Conservation (phyloP, 2,113 vertebrate species). For the Zapornia atra region DNA sequence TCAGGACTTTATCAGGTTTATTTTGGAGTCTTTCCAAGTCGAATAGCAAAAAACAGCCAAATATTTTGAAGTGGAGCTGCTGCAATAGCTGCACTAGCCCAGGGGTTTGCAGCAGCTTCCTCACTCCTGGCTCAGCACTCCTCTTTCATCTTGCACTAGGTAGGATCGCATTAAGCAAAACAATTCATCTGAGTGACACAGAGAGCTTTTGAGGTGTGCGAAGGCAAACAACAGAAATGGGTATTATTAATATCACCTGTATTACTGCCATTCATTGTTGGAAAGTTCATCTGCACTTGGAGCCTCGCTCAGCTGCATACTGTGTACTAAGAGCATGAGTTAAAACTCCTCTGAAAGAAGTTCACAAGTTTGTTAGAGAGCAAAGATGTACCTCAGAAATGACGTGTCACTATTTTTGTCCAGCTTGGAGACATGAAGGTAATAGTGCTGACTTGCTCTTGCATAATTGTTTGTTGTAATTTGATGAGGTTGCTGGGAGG, state of each 20-base stretch:
- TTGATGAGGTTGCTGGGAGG: background rate
- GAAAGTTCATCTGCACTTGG: background rate
- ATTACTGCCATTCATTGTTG: background rate
- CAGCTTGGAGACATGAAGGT: background rate
- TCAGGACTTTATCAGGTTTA: conserved; percentile 34
- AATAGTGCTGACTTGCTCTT: background rate
- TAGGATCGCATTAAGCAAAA: background rate
- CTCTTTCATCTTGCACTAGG: background rate
- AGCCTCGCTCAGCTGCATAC: background rate
- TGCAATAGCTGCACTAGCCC: background rate
- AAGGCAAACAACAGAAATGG: background rate
- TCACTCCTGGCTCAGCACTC: background rate
- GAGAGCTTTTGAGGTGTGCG: background rate
- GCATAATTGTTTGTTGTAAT: background rate
- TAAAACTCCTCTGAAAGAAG: background rate
- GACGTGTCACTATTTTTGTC: background rate
- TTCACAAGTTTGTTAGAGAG: background rate
- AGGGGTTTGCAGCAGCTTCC: background rate
- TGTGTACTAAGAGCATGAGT: background rate
- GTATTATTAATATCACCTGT: background rate
- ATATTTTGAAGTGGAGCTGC: background rate
- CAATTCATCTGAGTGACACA: background rate
- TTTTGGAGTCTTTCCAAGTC: conserved; percentile 40
- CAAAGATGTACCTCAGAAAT: background rate
- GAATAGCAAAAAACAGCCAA: background rate